Evolutionary conservation across 2,888 invertebrate genomes (phyloP), one percentile per base, ranked within the genome.

Genomic region (Drosophila paucipuncta): DNA sequence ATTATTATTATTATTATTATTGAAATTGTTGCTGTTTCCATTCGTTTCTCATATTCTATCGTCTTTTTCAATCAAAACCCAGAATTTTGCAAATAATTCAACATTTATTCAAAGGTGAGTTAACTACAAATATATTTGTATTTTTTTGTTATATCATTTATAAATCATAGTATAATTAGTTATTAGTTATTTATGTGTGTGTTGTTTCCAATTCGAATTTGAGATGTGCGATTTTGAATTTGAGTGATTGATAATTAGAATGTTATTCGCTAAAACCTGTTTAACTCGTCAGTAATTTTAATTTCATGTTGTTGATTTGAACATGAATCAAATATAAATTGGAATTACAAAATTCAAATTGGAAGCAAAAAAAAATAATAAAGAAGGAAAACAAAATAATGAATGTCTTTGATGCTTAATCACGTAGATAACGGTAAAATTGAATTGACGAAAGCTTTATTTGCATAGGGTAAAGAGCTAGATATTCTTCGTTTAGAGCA

Each of bases 71-170:
- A 61, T 62, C 9, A 30, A 54, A 72, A 53, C 25, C 13, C 59
- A 76, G 65, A 58, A 63, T 65, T 60, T 76, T 49, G n/a, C 37
- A 65, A 47, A 62, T 31, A 66, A 57, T 33, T 65, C 62, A 67
- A 69, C 53, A 55, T 64, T 62, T 62, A 58, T 63, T 59, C 25
- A 62, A 59, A 73, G 79, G 79, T 79, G 49, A 79, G 79, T 52
- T 28, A 16, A 37, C n/a, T 22, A n/a, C 41, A 30, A 58, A 39
- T 41, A 5, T 4, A 41, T 18, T 47, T 30, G 2, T 22, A 10
- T 18, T 1, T 33, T 30, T 41, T n/a, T 18, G 10, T 28, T 43
- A 54, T 62, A 41, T 6, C 5, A 22, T 47, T 28, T 43, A 18
- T 41, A n/a, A 43, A n/a, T 28, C 22, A 30, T 16, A 30, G 39